Conservation (phyloP, 1,140 invertebrate species). For the Hypsibius dujardini region DNA sequence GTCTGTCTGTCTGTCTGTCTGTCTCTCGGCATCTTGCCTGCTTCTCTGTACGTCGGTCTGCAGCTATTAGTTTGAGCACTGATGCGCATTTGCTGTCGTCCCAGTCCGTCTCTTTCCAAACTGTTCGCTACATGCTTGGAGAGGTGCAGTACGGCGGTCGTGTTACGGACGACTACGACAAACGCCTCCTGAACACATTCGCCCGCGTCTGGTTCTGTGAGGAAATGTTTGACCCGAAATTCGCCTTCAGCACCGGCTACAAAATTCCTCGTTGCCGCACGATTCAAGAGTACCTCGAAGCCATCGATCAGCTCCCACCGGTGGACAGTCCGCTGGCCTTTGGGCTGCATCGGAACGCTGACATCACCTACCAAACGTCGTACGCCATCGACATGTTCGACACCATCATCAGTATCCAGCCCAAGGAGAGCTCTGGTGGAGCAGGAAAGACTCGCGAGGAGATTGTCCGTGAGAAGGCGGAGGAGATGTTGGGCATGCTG, state of each 20-base stretch:
- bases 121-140: slow-evolving; percentile 90
- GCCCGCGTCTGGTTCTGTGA: slow-evolving; percentile 76
- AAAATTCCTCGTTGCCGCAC: slow-evolving; percentile 54
- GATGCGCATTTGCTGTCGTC: slow-evolving; percentile 23
- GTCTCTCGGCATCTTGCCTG: too few relatives aligned
- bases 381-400: slow-evolving; percentile 81
- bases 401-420: slow-evolving; percentile 80
- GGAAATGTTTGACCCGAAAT: slow-evolving; percentile 54
- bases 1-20: too few relatives aligned
- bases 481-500: slow-evolving; percentile 81
- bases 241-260: slow-evolving; percentile 77
- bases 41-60: too few relatives aligned
- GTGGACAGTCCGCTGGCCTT: slow-evolving; percentile 85
- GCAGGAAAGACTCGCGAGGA: slow-evolving; percentile 68
- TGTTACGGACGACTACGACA: slow-evolving; percentile 89
- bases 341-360: slow-evolving; percentile 83
- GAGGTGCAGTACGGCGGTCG: slow-evolving; percentile 90
- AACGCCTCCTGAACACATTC: slow-evolving; percentile 70
- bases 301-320: slow-evolving; percentile 61
- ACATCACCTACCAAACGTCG: slow-evolving; percentile 83
- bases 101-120: slow-evolving; percentile 82
- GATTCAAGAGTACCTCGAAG: slow-evolving; percentile 63
- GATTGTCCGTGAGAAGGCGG: slow-evolving; percentile 68
- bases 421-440: slow-evolving; percentile 64
- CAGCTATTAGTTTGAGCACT: too few relatives aligned